phyloP scores from a whole-genome alignment of 2,888 invertebrate genomes.

The Pseudococcus jackbeardsleyi region DNA sequence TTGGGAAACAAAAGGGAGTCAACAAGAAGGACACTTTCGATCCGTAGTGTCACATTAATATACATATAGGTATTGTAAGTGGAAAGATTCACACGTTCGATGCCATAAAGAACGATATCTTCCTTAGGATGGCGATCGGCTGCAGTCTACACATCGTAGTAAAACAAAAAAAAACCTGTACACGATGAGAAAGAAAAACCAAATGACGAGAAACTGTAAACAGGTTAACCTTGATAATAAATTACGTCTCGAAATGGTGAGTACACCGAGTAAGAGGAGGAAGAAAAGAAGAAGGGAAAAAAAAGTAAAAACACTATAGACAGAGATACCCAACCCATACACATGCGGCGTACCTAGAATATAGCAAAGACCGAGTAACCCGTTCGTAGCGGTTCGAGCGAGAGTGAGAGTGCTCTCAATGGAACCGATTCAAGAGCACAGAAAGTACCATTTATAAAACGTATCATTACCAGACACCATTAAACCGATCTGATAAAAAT shows the following conservation, averaged over 20 bases:
- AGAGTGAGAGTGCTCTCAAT: slow-evolving; percentile 53
- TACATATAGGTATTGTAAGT: background rate
- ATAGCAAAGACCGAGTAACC: slow-evolving; percentile 22
- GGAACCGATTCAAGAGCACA: slow-evolving; percentile 37
- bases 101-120: slow-evolving; percentile 6
- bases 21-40: background rate
- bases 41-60: background rate
- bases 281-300: background rate
- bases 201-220: slow-evolving; percentile 63
- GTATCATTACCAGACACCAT: slow-evolving; percentile 32
- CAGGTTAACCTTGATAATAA: slow-evolving; percentile 63
- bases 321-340: slow-evolving; percentile 19
- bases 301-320: slow-evolving; percentile 2
- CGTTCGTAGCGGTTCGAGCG: slow-evolving; percentile 49
- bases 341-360: background rate
- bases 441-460: slow-evolving; percentile 44
- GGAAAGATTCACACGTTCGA: slow-evolving; percentile 16
- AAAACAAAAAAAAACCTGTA: slow-evolving; percentile 52
- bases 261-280: slow-evolving; percentile 12
- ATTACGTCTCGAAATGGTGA: slow-evolving; percentile 61
- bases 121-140: background rate
- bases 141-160: slow-evolving; percentile 27
- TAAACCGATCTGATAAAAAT: slow-evolving; percentile 27
- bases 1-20: background rate
- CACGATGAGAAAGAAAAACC: slow-evolving; percentile 58